Conservation (phyloP, 2,113 vertebrate genomes). For the Mesembrinibis cayennensis region DNA sequence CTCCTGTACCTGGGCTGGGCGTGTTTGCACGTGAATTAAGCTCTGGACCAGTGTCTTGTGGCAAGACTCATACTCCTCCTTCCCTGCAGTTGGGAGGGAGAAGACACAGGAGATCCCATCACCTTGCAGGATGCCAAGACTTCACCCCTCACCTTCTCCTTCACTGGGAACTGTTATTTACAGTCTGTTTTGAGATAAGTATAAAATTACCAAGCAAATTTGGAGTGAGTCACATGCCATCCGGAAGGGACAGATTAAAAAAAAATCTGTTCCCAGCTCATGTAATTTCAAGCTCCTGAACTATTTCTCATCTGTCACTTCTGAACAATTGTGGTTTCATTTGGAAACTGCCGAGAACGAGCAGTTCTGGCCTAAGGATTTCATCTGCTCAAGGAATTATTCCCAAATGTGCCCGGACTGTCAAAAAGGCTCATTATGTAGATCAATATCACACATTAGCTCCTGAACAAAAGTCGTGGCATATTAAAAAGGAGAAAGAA, state of each 20-base stretch:
- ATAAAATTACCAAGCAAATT: neutral
- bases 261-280: neutral
- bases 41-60: neutral
- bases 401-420: slow-evolving; percentile 31
- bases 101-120: neutral
- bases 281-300: slow-evolving; percentile 32
- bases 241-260: neutral
- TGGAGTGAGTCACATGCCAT: neutral
- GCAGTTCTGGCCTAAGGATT: slow-evolving; percentile 47
- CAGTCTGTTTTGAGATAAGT: neutral
- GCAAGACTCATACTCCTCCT: neutral
- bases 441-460: slow-evolving; percentile 34
- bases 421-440: slow-evolving; percentile 46
- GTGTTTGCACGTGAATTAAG: neutral
- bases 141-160: neutral
- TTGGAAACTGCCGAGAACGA: slow-evolving; percentile 15
- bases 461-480: neutral
- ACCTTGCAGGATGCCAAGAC: neutral
- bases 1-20: neutral
- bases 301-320: slow-evolving; percentile 30
- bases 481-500: neutral
- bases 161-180: neutral
- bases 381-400: slow-evolving; percentile 33
- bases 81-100: neutral
- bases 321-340: slow-evolving; percentile 31